Base-by-base conservation (phyloP, 2,113 vertebrate genomes). In the Erythrocercus mccallii region DNA sequence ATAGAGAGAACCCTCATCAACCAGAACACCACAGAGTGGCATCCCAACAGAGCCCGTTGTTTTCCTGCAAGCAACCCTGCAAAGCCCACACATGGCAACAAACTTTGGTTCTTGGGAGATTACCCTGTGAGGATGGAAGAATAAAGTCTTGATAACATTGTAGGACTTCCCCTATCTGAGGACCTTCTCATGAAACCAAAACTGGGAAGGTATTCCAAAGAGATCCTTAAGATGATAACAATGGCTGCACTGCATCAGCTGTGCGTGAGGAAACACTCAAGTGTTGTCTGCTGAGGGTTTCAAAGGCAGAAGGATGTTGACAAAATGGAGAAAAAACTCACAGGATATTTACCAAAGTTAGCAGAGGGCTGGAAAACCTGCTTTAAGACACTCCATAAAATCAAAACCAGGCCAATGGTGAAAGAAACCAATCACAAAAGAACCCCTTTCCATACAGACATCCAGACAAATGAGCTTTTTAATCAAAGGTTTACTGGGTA, bases 1-100 rank as follows among this genome's bases (percentile, higher is more conserved):
- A 60, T 8, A 47, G 27, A 58, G 12, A 37, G 47, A 80, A 38
- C 3, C 10, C 30, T 65, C 22, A 50, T 8, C 60, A 54, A 20
- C 3, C 15, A 73, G 37, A 77, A 6, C 31, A 44, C 19, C 60
- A 22, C 23, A 84, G n/a, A 21, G 28, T 31, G 53, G 16, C 4
- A 18, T n/a, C 38, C 40, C 60, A 53, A 8, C 28, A 24, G 37
- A 51, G 33, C 33, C 19, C 0, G 0, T 2, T 65, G 37, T 20
- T 58, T 21, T 58, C 38, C 38, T 10, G 5, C 33, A 30, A 37
- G 9, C 38, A 56, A 2, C 6, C 40, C 4, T 60, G 53, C 35
- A 56, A 81, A 64, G 33, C 25, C 31, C 42, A 69, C 33, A 28
- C 1, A 1, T 4, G 21, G 42, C 24, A 82, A 68, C 18, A 86